Evolutionary conservation across 1,140 invertebrate genomes (phyloP).

Genomic region (Polyergus mexicanus): DNA sequence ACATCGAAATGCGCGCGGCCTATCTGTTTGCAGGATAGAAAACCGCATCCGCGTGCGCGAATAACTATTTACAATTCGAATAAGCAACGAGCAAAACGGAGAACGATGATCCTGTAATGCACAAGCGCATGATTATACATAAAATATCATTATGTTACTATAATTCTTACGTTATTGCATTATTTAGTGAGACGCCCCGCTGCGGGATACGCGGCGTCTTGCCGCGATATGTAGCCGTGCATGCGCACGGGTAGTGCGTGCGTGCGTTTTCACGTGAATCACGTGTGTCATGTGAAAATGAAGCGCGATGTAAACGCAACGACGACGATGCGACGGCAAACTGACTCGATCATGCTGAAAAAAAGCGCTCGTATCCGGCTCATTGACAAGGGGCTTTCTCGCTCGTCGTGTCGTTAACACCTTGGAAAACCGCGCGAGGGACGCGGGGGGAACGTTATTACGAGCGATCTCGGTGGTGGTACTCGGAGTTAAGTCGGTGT

Average conservation of each 20-base stretch:
- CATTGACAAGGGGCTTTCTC: constrained; percentile 11
- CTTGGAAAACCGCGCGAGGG: constrained; percentile 29
- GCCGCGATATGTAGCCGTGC: constrained; percentile 71
- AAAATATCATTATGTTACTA: constrained; percentile 85
- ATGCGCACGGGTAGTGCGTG: constrained; percentile 34
- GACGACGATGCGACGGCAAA: background rate
- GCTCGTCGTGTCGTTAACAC: constrained; percentile 30
- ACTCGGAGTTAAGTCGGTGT: background rate
- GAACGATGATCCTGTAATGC: constrained; percentile 52
- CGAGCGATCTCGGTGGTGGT: constrained; percentile 8
- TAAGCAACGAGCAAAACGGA: constrained; percentile 51
- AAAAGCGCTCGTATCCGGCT: constrained; percentile 11
- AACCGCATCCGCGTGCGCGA: constrained; percentile 19
- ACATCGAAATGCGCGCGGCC: constrained; percentile 3
- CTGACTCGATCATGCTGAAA: background rate
- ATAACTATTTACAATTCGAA: constrained; percentile 39
- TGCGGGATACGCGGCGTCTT: constrained; percentile 79
- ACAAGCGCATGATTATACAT: constrained; percentile 82
- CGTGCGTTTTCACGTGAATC: constrained; percentile 47
- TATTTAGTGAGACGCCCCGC: constrained; percentile 83
- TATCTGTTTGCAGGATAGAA: background rate
- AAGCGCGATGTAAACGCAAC: constrained; percentile 25
- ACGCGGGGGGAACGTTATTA: constrained; percentile 16
- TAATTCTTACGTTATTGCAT: constrained; percentile 85
- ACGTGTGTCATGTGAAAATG: constrained; percentile 61